Conservation (phyloP, 37 sponge, comb jelly and placozoan species). For the Diacarnus erythraeanus region DNA sequence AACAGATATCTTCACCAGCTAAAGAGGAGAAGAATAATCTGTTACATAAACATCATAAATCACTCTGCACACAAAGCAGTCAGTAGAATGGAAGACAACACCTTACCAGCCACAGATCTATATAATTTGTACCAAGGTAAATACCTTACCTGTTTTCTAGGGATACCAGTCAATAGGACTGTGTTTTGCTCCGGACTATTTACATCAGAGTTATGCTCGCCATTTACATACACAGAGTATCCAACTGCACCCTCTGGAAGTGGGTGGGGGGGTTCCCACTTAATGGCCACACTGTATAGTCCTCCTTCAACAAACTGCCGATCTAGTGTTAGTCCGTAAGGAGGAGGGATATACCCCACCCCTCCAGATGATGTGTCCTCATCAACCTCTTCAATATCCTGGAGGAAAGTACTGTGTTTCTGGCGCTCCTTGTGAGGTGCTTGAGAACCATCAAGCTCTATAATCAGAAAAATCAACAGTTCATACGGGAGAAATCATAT, state of each 20-base stretch:
- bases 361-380: constrained; percentile 1
- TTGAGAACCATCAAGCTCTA: not conserved
- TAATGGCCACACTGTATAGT: constrained; percentile 30
- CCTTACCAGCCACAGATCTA: no score
- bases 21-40: not conserved
- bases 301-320: constrained; percentile 41
- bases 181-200: constrained; percentile 1
- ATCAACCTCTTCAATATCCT: constrained; percentile 37
- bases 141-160: constrained; percentile 40
- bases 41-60: no score
- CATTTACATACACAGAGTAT: constrained; percentile 54
- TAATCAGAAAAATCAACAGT: not conserved
- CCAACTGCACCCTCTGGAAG: constrained; percentile 13
- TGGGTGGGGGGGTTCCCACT: constrained; percentile 30
- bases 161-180: constrained; percentile 28
- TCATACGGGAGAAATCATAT: not conserved
- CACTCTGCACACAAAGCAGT: no score
- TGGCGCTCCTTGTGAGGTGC: not conserved
- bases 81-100: no score
- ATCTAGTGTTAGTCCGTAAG: constrained; percentile 29
- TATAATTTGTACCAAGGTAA: no score
- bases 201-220: constrained; percentile 14
- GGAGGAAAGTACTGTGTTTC: constrained; percentile 1
- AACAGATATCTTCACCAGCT: constrained; percentile 54
- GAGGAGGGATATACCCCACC: constrained; percentile 15